Conservation (phyloP, 1,140 invertebrate genomes). For the Pollicipes pollicipes region DNA sequence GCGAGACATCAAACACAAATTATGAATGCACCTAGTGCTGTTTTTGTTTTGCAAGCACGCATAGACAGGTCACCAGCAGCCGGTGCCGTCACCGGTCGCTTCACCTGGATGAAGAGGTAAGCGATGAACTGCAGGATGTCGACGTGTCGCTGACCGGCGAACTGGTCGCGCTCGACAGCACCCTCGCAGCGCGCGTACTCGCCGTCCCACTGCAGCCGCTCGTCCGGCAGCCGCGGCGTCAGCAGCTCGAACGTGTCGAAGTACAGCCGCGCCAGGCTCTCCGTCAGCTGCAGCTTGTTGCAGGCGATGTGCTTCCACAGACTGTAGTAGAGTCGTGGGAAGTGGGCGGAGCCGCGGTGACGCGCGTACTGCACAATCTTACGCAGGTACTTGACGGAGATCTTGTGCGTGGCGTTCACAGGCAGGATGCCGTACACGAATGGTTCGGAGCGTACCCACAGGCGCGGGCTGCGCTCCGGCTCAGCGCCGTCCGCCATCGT, state of each 20-base stretch:
- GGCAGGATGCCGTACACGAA: conserved; percentile 27
- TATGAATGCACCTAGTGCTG: too few species aligned
- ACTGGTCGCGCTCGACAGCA: background rate
- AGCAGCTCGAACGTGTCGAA: conserved; percentile 25
- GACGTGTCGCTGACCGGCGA: background rate
- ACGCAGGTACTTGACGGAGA: background rate
- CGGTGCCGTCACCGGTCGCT: too few species aligned
- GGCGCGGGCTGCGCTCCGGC: background rate
- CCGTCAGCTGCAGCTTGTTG: conserved; percentile 27
- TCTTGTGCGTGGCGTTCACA: conserved; percentile 18
- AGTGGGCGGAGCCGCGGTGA: background rate
- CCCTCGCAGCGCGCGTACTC: conserved; percentile 11
- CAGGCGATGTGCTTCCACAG: conserved; percentile 30
- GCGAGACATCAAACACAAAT: too few species aligned
- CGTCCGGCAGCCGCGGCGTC: conserved; percentile 18
- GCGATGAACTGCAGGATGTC: background rate
- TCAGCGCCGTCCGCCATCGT: background rate
- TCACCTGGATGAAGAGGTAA: background rate
- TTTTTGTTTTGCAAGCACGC: too few species aligned
- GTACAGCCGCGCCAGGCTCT: conserved; percentile 29
- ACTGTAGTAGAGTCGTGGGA: conserved; percentile 22
- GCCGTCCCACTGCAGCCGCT: conserved; percentile 23
- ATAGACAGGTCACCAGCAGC: too few species aligned
- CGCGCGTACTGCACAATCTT: background rate
- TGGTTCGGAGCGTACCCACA: conserved; percentile 29